Base-by-base conservation (phyloP, 1,140 invertebrate species). In the Papilio helenus region DNA sequence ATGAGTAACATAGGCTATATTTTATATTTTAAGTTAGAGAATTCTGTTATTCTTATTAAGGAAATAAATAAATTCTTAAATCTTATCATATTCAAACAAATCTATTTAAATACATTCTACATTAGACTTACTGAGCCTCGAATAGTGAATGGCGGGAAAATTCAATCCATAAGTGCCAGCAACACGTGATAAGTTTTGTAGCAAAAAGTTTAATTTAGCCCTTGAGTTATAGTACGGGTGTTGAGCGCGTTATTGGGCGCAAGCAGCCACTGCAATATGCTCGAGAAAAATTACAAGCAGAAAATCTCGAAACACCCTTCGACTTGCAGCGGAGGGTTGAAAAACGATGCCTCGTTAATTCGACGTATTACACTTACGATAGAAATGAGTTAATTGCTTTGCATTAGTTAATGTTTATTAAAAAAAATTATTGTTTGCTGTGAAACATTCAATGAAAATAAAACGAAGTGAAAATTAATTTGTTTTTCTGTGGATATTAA, bases 181-280 rank as follows among this genome's bases (percentile, higher is more conserved):
- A 10, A 26, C 76, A 77, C 39, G 76, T 77, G 76, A 77, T 58
- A 77, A 77, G 58, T 44, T 76, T 77, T 23, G 55, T 34, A 42
- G 76, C 76, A 77, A 77, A 77, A 77, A 77, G 76, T 77, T 77
- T 77, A 77, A 77, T 77, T 77, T 77, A 77, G 55, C 76, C 76
- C 76, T 77, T 77, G 76, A 77, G 76, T 77, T 77, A 77, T 65
- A 74, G 42, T 44, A 23, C 44, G 72, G 72, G 44, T 58, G 76
- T 58, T 65, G 55, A 77, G 34, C 76, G 49, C 73, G 49, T 76
- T 76, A 76, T 76, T 76, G 74, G 51, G 51, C 74, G 74, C 49
- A 39, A 55, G 51, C 74, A 26, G 46, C 49, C 49, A 39, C 46
- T 77, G 76, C 76, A 77, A 77, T 77, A 77, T 77, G 76, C 29